Conservation (phyloP, 2,888 invertebrate species). For the Eucera pruinosa region DNA sequence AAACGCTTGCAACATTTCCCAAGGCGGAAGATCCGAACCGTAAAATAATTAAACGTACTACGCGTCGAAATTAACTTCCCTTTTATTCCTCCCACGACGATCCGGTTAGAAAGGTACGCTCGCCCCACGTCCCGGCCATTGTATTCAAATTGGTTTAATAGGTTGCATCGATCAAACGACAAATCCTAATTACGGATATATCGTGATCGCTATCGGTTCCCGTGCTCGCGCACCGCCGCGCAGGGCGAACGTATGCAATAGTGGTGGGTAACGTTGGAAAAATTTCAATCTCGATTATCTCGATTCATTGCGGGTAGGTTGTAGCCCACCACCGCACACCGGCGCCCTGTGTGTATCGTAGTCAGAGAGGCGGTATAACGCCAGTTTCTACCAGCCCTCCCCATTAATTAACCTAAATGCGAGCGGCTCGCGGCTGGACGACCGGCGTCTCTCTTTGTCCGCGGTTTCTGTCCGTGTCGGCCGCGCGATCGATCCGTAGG, state of each 20-base stretch:
- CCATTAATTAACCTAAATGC: constrained; percentile 50
- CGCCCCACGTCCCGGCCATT: constrained; percentile 17
- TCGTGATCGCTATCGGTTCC: constrained; percentile 16
- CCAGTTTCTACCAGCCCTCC: neutral
- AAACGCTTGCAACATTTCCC: too few species aligned
- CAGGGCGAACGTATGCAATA: neutral
- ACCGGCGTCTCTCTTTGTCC: constrained; percentile 40
- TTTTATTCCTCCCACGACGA: neutral
- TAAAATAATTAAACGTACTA: constrained; percentile 24
- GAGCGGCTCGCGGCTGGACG: constrained; percentile 11
- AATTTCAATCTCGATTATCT: constrained; percentile 46
- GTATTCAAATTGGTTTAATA: constrained; percentile 55
- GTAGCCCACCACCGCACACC: neutral
- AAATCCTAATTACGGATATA: constrained; percentile 41
- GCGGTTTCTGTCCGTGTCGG: constrained; percentile 23
- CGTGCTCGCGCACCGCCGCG: neutral
- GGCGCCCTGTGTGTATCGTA: constrained; percentile 11
- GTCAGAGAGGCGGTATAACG: neutral
- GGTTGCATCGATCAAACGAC: constrained; percentile 50
- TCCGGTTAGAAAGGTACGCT: constrained; percentile 15
- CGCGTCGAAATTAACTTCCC: constrained; percentile 15
- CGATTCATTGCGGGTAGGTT: neutral
- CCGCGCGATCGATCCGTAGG: constrained; percentile 51
- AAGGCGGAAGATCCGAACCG: neutral
- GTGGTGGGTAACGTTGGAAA: constrained; percentile 22